A percentile compares a stretch with the other conserved stretches of the same genome.
phyloP scores from a whole-genome alignment of 2,888 invertebrate species.

The Drosophila flavopinicola region DNA sequence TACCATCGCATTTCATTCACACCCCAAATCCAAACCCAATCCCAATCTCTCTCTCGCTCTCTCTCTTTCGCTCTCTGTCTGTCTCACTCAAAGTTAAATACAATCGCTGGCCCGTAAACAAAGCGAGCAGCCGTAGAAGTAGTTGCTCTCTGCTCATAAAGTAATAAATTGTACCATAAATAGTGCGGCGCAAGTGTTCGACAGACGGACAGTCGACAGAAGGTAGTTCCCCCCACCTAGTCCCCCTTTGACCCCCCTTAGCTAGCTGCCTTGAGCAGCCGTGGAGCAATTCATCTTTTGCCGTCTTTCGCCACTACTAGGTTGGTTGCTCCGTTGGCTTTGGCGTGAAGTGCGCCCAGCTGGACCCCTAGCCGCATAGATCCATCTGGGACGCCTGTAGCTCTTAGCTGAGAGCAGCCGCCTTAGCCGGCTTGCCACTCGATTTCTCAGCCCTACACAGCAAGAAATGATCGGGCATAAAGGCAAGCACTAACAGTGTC shows the following conservation, averaged over 20 bases:
- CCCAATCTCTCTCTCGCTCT: neutral
- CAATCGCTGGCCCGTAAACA: conserved; percentile 77
- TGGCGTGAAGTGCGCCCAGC: conserved; percentile 40
- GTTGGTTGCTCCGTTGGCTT: conserved; percentile 9
- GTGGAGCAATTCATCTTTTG: conserved; percentile 70
- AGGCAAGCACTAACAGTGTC: too few species aligned
- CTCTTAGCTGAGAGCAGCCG: conserved; percentile 31
- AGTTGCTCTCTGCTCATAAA: conserved; percentile 68
- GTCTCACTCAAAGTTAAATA: conserved; percentile 68
- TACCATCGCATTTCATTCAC: conserved; percentile 78
- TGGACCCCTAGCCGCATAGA: conserved; percentile 24
- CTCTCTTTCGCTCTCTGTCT: neutral
- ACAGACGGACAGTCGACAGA: conserved; percentile 51
- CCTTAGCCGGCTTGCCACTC: conserved; percentile 31
- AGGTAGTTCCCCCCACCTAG: neutral
- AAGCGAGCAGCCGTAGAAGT: conserved; percentile 42
- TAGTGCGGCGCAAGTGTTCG: conserved; percentile 71
- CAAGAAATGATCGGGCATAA: too few species aligned
- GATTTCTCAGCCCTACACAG: conserved; percentile 36
- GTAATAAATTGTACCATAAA: conserved; percentile 81
- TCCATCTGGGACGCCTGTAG: conserved; percentile 26
- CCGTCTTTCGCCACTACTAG: conserved; percentile 15
- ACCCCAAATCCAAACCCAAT: conserved; percentile 16
- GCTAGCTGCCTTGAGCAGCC: conserved; percentile 30
- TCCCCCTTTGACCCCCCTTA: neutral